These are phyloP conservation scores for Aphidius gifuensis DNA, from an alignment of 1,140 invertebrate genomes.

Conservation along the genomic window DNA sequence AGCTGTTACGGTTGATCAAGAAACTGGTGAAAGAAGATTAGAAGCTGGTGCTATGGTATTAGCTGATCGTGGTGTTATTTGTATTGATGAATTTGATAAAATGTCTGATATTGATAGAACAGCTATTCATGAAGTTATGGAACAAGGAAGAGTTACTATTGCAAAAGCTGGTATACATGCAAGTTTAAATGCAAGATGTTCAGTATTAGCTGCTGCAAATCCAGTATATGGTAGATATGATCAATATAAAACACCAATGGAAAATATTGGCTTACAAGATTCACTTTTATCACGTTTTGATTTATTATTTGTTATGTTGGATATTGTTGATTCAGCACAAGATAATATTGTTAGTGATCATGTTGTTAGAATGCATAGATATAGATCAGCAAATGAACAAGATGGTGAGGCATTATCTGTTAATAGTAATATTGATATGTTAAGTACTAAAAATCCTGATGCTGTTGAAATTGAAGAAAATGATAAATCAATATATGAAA, in stretches of 20 bases:
- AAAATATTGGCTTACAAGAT: constrained; percentile 98
- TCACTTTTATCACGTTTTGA: constrained; percentile 98
- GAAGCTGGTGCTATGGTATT: constrained; percentile 99
- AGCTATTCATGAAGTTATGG: constrained; percentile 98
- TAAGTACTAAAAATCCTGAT: constrained; percentile 78
- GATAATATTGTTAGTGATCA: constrained; percentile 94
- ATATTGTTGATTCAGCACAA: constrained; percentile 84
- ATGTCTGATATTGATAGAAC: constrained; percentile 99
- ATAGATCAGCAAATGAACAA: constrained; percentile 84
- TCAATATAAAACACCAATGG: constrained; percentile 99
- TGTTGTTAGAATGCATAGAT: constrained; percentile 96
- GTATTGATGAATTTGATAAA: constrained; percentile 99
- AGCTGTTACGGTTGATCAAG: constrained; percentile 93
- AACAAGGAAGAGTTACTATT: constrained; percentile 93
- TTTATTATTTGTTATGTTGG: constrained; percentile 95
- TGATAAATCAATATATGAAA: constrained; percentile 81
- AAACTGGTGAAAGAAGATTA: constrained; percentile 85
- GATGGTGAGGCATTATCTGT: constrained; percentile 92
- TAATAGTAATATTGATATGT: constrained; percentile 71
- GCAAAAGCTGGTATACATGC: constrained; percentile 99
- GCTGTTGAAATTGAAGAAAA: constrained; percentile 61
- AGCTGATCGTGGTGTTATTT: constrained; percentile 95
- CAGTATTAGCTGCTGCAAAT: constrained; percentile 97
- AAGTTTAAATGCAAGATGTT: constrained; percentile 94
- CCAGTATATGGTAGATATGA: constrained; percentile 99